phyloP scores from a whole-genome alignment of 2,113 vertebrate species.

The Psammodynastes pulverulentus region DNA sequence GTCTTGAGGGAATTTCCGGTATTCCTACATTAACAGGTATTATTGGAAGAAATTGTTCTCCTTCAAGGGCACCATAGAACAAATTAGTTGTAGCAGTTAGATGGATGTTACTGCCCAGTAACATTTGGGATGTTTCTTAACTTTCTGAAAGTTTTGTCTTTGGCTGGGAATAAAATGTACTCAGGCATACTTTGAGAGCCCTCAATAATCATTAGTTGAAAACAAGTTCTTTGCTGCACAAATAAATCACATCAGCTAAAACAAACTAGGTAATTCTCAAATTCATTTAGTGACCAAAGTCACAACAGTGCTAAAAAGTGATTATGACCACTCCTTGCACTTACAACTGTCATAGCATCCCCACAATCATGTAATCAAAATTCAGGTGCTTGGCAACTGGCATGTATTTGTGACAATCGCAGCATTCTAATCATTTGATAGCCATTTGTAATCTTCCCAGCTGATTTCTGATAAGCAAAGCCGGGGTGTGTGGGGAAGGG shows the following conservation, averaged over 20 bases:
- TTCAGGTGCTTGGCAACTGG: neutral
- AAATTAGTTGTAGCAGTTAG: neutral
- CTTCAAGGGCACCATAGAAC: neutral
- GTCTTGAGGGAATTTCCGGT: neutral
- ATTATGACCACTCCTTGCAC: neutral
- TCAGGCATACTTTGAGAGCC: neutral
- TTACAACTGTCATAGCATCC: neutral
- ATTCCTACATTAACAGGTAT: too few species aligned
- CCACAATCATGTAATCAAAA: neutral
- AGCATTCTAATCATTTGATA: neutral
- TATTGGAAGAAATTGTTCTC: neutral
- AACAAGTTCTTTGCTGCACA: neutral
- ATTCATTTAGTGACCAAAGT: neutral
- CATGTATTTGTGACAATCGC: neutral
- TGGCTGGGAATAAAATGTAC: neutral
- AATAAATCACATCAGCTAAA: neutral
- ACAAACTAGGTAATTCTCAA: neutral
- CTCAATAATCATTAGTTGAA: neutral
- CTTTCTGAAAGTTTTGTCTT: slow-evolving; percentile 18
- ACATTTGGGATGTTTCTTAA: slow-evolving; percentile 13
- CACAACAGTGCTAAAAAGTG: neutral
- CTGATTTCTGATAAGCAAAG: neutral
- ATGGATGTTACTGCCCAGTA: neutral
- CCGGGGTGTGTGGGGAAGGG: neutral
- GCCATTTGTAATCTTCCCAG: neutral